Evolutionary conservation across 1,140 invertebrate genomes (phyloP), one percentile per base, ranked within the genome.

Genomic region (Drosophila biarmipes): DNA sequence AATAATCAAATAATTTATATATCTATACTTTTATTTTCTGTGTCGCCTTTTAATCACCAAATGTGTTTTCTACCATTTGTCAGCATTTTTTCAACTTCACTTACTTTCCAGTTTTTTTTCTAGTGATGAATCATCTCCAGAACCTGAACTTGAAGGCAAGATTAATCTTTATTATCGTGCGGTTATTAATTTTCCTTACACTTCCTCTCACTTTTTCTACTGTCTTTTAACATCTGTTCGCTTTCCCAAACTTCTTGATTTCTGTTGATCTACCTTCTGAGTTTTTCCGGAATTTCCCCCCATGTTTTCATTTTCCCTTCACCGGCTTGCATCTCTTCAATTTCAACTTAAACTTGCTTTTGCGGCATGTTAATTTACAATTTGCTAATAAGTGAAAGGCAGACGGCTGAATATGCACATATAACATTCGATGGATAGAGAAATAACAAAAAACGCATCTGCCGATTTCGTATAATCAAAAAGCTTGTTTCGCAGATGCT

Each of bases 371-470:
- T 86, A 81, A 86, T 86, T 87, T 58, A 71, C 78, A 74, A 74
- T 86, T 86, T 68, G 82, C 75, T 86, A 87, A 87, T 82, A 86
- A 87, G 82, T 87, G 84, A 86, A 87, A 82, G 82, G 82, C 74
- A 54, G 48, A 45, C 55, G 59, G 62, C 34, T 54, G 66, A 35
- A 46, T 38, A 40, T 35, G 27, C 57, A 64, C 45, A 21, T 37
- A 48, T 34, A 51, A 64, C 63, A 35, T 48, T 1, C 63, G 51
- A 45, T 68, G 34, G 66, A 27, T 54, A 55, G 46, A 38, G 27
- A 66, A 61, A 45, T 63, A 27, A 8, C 5, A 45, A 64, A 35
- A 55, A 40, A 24, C 40, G 27, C 63, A 64, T 64, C 45, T 67
- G 63, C 35, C 58, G 51, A 48, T 69, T 56, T 69, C 63, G 38